Base-by-base conservation (phyloP, 2,113 vertebrate species). In the Poicephalus meyeri region DNA sequence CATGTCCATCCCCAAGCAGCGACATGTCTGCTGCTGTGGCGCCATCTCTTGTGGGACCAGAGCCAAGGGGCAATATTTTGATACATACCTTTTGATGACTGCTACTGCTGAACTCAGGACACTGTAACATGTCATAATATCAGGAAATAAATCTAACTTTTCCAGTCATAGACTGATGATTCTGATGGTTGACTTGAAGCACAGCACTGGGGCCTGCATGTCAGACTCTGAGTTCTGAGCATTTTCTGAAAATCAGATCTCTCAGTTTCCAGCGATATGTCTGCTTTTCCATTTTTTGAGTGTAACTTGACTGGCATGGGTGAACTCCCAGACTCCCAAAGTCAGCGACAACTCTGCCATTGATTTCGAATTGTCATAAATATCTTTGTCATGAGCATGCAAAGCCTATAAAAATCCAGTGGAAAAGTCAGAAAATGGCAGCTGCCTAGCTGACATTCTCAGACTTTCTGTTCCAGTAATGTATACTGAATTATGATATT, bases 281-380 rank as follows among this genome's bases (percentile, higher is more conserved):
- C 68, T 80, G 33, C 24, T 85, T 89, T 87, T 80, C 28, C 13
- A 3, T n/a, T 76, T 83, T 90, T 81, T 76, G 33, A 86, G 28
- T 28, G 58, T 42, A 78, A 56, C 19, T 90, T 92, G 76, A 89
- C 46, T 68, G 56, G 31, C 53, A 66, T 6, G 3, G 31, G 31
- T 89, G 64, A 95, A 60, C 35, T 93, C 63, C n/a, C 76, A 86
- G 35, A 42, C 24, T 77, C 60, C 35, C 60, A 60, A 55, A 80
- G 82, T 66, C 76, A 93, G 76, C 2, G 3, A 42, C 20, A 94
- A 31, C 63, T 86, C 77, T 90, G 60, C 68, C 64, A n/a, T 78
- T 95, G 76, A 86, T 90, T 95, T 92, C 50, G 88, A 78, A 86
- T 90, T 90, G 82, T 60, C 53, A 28, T 86, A 86, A 88, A 90